Evolutionary conservation across 2,797 vertebrate species (phyloP).

Genomic region (Enteromius thamalakanensis): DNA sequence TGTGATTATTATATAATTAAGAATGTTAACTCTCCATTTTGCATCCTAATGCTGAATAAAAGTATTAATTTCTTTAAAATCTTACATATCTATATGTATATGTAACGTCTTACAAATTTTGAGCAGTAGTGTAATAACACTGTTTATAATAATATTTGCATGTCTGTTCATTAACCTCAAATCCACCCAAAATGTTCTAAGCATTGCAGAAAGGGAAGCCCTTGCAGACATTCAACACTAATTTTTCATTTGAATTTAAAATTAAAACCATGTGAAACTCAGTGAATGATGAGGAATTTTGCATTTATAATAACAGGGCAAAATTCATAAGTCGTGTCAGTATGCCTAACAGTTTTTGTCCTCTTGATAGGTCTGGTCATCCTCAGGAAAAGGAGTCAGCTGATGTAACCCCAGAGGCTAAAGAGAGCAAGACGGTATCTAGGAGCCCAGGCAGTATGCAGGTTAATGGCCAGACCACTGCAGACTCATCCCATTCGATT

Average conservation of each 20-base stretch:
- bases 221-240: neutral
- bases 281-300: neutral
- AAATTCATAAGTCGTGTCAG: neutral
- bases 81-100: neutral
- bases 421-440: neutral
- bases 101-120: neutral
- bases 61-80: neutral
- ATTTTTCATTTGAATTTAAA: neutral
- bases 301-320: neutral
- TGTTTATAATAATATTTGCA: conserved; percentile 1
- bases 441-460: neutral
- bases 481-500: conserved; percentile 5
- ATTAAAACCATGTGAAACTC: neutral
- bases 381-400: conserved; percentile 3
- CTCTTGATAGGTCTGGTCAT: conserved; percentile 24
- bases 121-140: conserved; percentile 1
- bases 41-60: neutral
- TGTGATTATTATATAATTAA: neutral
- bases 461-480: conserved; percentile 40
- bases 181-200: neutral
- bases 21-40: neutral
- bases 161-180: neutral
- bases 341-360: neutral
- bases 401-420: conserved; percentile 6
- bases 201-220: neutral